Evolutionary conservation across 2,888 invertebrate species (phyloP).

Genomic region (Mimas tiliae): DNA sequence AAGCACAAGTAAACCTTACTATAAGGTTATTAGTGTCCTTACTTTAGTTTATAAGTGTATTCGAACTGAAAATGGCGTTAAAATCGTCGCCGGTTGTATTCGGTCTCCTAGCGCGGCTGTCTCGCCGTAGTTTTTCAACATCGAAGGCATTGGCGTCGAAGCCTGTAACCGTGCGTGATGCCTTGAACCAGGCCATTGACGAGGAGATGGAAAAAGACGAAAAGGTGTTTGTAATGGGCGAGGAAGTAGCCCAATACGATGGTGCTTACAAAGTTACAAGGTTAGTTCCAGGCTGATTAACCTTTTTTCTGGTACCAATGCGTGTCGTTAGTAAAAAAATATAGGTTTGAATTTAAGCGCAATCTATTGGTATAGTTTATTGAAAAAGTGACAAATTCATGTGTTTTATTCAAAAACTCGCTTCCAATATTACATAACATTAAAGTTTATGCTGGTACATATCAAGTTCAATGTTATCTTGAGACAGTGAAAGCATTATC

Average conservation of each 20-base stretch:
- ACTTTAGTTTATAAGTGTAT: slow-evolving; percentile 46
- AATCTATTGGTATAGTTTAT: too few species aligned
- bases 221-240: slow-evolving; percentile 95
- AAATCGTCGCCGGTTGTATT: slow-evolving; percentile 75
- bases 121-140: slow-evolving; percentile 74
- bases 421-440: slow-evolving; percentile 63
- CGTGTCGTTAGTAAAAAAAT: slow-evolving; percentile 2
- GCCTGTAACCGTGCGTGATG: slow-evolving; percentile 97
- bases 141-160: slow-evolving; percentile 73
- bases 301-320: background rate
- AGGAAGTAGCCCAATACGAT: slow-evolving; percentile 99
- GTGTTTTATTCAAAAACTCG: slow-evolving; percentile 26
- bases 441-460: slow-evolving; percentile 60
- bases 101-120: slow-evolving; percentile 60
- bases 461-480: slow-evolving; percentile 39
- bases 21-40: slow-evolving; percentile 47
- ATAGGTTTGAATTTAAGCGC: background rate
- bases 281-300: slow-evolving; percentile 42
- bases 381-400: too few species aligned
- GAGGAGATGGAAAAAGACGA: slow-evolving; percentile 98
- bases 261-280: slow-evolving; percentile 98
- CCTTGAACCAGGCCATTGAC: slow-evolving; percentile 97
- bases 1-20: slow-evolving; percentile 44
- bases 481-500: slow-evolving; percentile 23
- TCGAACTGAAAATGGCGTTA: slow-evolving; percentile 73